Base-by-base conservation (phyloP, 2,888 invertebrate species). In the Ctenicera cuprea region DNA sequence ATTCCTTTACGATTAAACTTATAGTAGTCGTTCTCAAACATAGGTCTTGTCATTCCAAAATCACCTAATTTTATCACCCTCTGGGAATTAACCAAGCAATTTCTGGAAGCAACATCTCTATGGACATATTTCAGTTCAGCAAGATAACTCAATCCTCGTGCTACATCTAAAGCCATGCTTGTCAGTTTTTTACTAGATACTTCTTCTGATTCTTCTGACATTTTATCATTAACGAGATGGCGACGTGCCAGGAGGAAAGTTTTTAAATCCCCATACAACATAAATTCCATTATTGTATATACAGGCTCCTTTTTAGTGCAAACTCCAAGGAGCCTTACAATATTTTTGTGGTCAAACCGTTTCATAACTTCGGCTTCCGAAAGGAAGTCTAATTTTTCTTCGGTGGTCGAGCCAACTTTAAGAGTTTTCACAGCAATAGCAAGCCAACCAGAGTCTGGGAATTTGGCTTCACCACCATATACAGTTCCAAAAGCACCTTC, bases 351-450 rank as follows among this genome's bases (percentile, higher is more conserved):
- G 69, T 95, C 94, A 86, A 97, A 96, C 57, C 95, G 90, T 85
- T 97, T 97, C 97, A 97, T 97, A 20, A 96, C 94, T 85, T 97
- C 96, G 0, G 97, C 97, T 86, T 97, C 97, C 64, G 95, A 94
- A 43, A 97, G 88, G 83, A 97, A 97, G 85, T 97, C 97, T 20
- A 97, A 88, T 85, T 96, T 96, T 83, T 96, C 95, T 79, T 97
- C 96, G 1, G 93, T 92, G 8, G 91, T 90, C 0, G 95, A 94
- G 3, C 95, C 95, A 41, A 92, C 89, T 86, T 97, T 96, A 2
- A 97, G 89, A 0, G 97, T 96, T 86, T 97, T 97, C 0, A 97
- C 95, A 11, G 96, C 96, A 11, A 96, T 95, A 0, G 95, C 94
- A 5, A 92, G 90, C 96, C 97, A 97, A 52, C 92, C 94, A 74